Base-by-base conservation (phyloP, 2,797 vertebrate species). In the Paguma larvata region DNA sequence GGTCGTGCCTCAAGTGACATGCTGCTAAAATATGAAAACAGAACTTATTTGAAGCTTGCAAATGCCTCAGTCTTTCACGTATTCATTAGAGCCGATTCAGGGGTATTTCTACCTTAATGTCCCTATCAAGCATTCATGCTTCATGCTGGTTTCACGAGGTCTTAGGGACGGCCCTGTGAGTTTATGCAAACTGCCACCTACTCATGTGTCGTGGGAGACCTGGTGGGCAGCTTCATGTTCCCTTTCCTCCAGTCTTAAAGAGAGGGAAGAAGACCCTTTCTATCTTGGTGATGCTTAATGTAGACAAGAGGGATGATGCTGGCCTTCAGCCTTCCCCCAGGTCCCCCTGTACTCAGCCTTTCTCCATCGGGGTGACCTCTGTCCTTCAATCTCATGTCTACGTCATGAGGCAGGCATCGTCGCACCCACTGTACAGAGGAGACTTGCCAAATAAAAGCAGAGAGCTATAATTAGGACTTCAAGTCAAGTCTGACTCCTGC, bases 151-250 rank as follows among this genome's bases (percentile, higher is more conserved):
- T 78, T 83, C 56, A 41, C 1, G 9, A 19, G 23, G 70, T 51
- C 15, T 6, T 85, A 75, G 46, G 32, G 21, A 53, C 10, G 23
- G 48, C 0, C 2, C 44, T 1, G 0, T 13, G 13, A 0, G 16
- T 87, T 9, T 70, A n/a, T 8, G 67, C 12, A 84, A n/a, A 70
- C 41, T 0, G 0, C 16, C 1, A 0, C 72, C 65, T 7, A 30
- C 32, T 67, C n/a, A 4, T 48, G 25, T 48, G 27, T 72, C 2
- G 0, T 6, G 5, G 15, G 27, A 48, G 7, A 2, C 38, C 8
- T 19, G 5, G 0, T 34, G 34, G 10, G 2, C 16, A 32, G 25
- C 44, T 23, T 5, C 10, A 53, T 2, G 4, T 53, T 18, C 6
- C 6, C 16, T 44, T 65, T 41, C 10, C 48, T 56, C 25, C 63